phyloP scores from a whole-genome alignment of 2,888 invertebrate species.

The Orthonychiurus folsomi region DNA sequence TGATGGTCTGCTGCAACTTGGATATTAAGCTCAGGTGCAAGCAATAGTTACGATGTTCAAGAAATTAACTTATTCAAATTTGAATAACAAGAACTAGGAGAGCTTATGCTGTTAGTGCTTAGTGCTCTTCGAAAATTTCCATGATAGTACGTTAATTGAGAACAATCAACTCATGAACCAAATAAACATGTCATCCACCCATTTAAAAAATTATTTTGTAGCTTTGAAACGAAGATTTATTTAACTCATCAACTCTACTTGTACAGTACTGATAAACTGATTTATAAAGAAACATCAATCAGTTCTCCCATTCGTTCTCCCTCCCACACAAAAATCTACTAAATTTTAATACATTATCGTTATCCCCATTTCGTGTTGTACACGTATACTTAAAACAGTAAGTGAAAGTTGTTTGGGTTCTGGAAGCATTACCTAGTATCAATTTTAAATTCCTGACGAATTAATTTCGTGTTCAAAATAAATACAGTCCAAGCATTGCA shows the following conservation, averaged over 20 bases:
- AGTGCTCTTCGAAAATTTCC: too few relatives aligned
- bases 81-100: too few relatives aligned
- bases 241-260: background rate
- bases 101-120: too few relatives aligned
- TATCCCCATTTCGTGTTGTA: background rate
- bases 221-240: background rate
- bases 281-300: background rate
- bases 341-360: background rate
- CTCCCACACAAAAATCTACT: background rate
- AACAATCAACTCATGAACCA: too few relatives aligned
- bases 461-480: too few relatives aligned
- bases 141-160: too few relatives aligned
- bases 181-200: too few relatives aligned
- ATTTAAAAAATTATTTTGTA: background rate
- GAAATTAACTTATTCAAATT: background rate
- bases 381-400: background rate
- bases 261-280: background rate
- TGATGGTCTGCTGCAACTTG: too few relatives aligned
- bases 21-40: too few relatives aligned
- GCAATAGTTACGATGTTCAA: background rate
- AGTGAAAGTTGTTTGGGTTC: background rate
- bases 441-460: too few relatives aligned
- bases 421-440: conserved; percentile 1
- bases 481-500: too few relatives aligned
- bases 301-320: background rate